Conservation (phyloP, 2,797 vertebrate species). For the Streptopelia turtur region DNA sequence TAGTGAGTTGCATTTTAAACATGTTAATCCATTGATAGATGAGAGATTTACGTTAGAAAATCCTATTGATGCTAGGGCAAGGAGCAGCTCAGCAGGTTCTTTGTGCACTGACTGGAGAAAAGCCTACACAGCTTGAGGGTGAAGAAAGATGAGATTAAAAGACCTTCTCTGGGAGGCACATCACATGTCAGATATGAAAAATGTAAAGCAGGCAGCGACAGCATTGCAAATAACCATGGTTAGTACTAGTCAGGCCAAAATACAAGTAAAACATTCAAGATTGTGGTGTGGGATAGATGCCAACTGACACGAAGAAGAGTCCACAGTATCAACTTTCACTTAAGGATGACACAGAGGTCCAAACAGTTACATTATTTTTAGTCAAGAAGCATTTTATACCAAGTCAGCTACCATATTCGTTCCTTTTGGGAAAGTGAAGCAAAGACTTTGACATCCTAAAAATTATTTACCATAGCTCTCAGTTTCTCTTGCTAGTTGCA, state of each 20-base stretch:
- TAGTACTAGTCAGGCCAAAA: not conserved
- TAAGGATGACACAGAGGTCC: not conserved
- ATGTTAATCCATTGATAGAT: constrained; percentile 33
- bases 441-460: constrained; percentile 15
- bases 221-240: not conserved
- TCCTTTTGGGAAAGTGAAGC: constrained; percentile 28
- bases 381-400: constrained; percentile 18
- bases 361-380: constrained; percentile 22
- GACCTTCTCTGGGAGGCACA: not conserved
- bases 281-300: not conserved
- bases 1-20: not conserved
- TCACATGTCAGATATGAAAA: not conserved
- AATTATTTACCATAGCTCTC: constrained; percentile 31
- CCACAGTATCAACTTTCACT: not conserved
- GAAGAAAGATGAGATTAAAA: constrained; percentile 30
- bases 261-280: not conserved
- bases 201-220: not conserved
- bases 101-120: not conserved
- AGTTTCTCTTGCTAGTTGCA: not conserved
- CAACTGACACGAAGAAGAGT: not conserved
- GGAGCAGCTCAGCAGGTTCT: not conserved
- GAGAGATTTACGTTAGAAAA: constrained; percentile 27
- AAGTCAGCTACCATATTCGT: not conserved
- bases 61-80: not conserved
- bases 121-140: not conserved